A percentile compares a stretch with the other conserved stretches of the same genome.
Conservation (phyloP, 1,140 invertebrate genomes). For the Trypoxylus dichotomus region DNA sequence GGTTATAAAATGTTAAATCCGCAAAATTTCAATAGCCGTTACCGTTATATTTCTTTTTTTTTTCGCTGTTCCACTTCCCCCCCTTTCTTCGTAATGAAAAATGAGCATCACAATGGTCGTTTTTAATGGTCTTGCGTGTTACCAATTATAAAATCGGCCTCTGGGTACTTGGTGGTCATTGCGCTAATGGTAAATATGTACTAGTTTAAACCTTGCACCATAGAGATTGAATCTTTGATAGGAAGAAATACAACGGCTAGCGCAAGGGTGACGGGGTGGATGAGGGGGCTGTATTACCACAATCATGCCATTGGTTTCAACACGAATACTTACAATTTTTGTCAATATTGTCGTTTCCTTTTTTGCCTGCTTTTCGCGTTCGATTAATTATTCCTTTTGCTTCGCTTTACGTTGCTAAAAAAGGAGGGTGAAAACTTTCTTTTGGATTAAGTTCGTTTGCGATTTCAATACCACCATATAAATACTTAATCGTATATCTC, state of each 20-base stretch:
- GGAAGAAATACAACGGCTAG: constrained; percentile 23
- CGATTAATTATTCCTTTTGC: too few species aligned
- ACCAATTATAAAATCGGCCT: constrained; percentile 30
- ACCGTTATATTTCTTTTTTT: background rate
- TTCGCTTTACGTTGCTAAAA: too few species aligned
- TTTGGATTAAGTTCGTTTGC: too few species aligned
- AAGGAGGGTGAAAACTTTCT: too few species aligned
- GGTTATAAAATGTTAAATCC: background rate
- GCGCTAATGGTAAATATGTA: constrained; percentile 44
- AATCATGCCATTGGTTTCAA: constrained; percentile 44
- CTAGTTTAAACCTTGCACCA: constrained; percentile 43
- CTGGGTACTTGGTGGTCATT: constrained; percentile 43
- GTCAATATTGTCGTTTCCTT: background rate
- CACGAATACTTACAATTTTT: constrained; percentile 39
- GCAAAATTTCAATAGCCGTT: too few species aligned
- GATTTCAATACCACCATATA: too few species aligned
- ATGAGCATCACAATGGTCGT: constrained; percentile 41
- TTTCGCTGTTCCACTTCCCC: background rate
- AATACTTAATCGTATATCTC: too few species aligned
- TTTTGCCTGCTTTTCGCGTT: background rate
- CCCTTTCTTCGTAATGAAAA: constrained; percentile 33
- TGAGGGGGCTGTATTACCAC: constrained; percentile 38
- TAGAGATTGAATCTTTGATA: constrained; percentile 45
- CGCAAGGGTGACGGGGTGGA: background rate
- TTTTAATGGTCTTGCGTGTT: constrained; percentile 34